Evolutionary conservation across 1,140 invertebrate species (phyloP).

Genomic region (Magallana gigas): DNA sequence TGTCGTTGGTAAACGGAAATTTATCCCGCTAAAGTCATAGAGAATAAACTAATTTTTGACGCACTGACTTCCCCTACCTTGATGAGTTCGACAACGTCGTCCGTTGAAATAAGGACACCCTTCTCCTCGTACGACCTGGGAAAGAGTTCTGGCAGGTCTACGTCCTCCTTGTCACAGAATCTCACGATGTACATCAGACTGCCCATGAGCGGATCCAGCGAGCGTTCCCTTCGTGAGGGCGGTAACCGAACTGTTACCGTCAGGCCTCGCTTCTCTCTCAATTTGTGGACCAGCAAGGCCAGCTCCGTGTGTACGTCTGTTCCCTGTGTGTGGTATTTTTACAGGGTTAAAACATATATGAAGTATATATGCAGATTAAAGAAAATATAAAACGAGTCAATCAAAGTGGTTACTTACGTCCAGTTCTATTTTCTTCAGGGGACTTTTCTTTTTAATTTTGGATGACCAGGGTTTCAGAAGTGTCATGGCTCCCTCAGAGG

Average conservation of each 20-base stretch:
- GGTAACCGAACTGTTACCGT: conserved; percentile 45
- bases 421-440: conserved; percentile 42
- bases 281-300: conserved; percentile 38
- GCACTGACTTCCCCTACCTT: conserved; percentile 24
- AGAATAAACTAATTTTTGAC: too few relatives aligned
- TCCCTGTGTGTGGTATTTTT: conserved; percentile 39
- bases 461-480: conserved; percentile 55
- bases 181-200: conserved; percentile 47
- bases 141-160: conserved; percentile 39
- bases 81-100: conserved; percentile 42
- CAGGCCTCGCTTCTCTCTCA: conserved; percentile 49
- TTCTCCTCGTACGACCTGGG: conserved; percentile 48
- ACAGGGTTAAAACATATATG: neutral
- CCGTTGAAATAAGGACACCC: conserved; percentile 45
- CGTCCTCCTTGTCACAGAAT: conserved; percentile 20
- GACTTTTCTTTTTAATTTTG: conserved; percentile 46
- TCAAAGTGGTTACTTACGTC: conserved; percentile 36
- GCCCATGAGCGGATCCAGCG: conserved; percentile 45
- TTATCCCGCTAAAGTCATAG: too few relatives aligned
- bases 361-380: neutral
- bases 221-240: conserved; percentile 47
- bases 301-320: conserved; percentile 54
- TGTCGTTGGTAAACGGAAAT: too few relatives aligned
- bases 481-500: conserved; percentile 48
- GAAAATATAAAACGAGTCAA: neutral